Evolutionary conservation across 2,797 vertebrate genomes (phyloP).

Genomic region (Falco concolor): DNA sequence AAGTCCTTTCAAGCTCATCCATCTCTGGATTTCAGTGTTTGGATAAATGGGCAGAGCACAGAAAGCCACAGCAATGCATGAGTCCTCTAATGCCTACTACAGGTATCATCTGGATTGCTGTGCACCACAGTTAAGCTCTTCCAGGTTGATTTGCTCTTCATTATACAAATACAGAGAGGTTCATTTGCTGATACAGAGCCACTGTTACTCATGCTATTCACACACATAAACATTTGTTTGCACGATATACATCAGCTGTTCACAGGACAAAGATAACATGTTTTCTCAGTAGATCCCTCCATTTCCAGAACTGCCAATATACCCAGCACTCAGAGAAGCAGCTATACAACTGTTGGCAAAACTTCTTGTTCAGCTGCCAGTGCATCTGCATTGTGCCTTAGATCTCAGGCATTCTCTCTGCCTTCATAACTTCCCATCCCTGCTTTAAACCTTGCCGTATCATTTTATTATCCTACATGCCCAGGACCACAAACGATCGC

Average conservation of each 20-base stretch:
- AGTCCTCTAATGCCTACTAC: background rate
- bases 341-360: background rate
- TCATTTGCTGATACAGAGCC: background rate
- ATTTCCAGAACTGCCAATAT: background rate
- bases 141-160: background rate
- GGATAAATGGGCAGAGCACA: background rate
- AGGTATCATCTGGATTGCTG: background rate
- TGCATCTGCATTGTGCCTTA: background rate
- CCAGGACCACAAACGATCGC: background rate
- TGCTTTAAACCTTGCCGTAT: background rate
- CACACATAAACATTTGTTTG: background rate
- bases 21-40: background rate
- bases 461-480: background rate
- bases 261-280: background rate
- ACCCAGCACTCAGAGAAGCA: background rate
- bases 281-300: background rate
- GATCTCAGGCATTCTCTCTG: background rate
- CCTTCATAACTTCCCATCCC: background rate
- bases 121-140: background rate
- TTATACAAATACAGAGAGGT: background rate
- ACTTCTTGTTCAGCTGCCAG: background rate
- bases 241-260: no score
- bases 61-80: background rate
- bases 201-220: background rate
- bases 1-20: background rate